Conservation (phyloP, 2,797 vertebrate genomes). For the Phrynocephalus forsythii region DNA sequence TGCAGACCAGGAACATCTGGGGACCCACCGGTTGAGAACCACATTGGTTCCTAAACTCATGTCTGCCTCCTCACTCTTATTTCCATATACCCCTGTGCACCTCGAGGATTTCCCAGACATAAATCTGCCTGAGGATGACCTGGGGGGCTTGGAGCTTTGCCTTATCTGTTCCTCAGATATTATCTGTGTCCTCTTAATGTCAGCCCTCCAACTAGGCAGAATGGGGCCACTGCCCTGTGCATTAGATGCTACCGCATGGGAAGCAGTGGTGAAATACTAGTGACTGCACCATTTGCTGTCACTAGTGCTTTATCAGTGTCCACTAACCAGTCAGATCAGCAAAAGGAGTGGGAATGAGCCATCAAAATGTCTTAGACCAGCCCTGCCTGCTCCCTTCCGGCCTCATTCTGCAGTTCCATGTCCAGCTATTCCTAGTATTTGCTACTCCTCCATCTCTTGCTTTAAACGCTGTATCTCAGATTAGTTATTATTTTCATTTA, state of each 20-base stretch:
- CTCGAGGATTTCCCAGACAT: neutral
- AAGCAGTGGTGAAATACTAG: too few relatives aligned
- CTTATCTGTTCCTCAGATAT: neutral
- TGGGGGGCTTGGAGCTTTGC: neutral
- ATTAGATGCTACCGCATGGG: neutral
- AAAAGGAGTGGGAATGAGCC: neutral
- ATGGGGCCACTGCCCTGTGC: neutral
- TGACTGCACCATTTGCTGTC: too few relatives aligned
- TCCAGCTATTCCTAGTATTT: neutral
- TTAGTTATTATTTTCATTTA: neutral
- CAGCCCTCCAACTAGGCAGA: neutral
- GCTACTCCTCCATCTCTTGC: neutral
- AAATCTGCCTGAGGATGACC: conserved; percentile 15
- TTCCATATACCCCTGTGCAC: neutral
- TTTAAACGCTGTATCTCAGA: neutral
- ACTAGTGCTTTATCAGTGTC: neutral
- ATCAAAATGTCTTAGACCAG: neutral
- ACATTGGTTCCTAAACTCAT: neutral
- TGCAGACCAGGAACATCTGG: too few relatives aligned
- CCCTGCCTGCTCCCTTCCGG: neutral
- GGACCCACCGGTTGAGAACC: too few relatives aligned
- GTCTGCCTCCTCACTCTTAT: too few relatives aligned
- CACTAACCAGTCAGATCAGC: neutral
- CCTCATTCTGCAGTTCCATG: neutral
- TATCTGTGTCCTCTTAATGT: neutral